Evolutionary conservation across 2,888 invertebrate species (phyloP), one percentile per base, ranked within the genome.

Genomic region (Agonopterix heracliana): DNA sequence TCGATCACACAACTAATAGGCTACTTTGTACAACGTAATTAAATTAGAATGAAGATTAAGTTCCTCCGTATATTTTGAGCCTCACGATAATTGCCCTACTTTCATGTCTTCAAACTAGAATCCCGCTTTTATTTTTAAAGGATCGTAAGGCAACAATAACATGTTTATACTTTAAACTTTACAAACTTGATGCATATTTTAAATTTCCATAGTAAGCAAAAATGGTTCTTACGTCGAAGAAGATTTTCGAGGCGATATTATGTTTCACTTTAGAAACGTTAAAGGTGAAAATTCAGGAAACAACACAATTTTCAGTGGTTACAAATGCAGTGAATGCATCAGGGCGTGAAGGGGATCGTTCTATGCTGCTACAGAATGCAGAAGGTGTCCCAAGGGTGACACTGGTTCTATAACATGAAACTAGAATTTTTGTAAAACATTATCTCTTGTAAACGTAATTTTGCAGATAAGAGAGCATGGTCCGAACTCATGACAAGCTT

Each of bases 31-130:
- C 26, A 26, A 26, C 26, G 26, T 72, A 71, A 75, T 74, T 72
- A 63, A 74, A 73, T 74, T 70, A 66, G 60, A 51, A 58, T 55
- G 67, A 61, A 66, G 69, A 74, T 77, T 71, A 74, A 62, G 63
- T 71, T 63, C 58, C 61, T 66, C 61, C 60, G 64, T 59, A 59
- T 62, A 52, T 54, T 55, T 63, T 60, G 57, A 59, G 60, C 55
- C 62, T 56, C 63, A 38, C 46, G 62, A 61, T 61, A 59, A 58
- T 46, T 55, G 59, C 61, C 67, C 65, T 60, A 54, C 47, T 52
- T 50, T 48, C 14, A n/a, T 35, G 34, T 8, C 38, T 13, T 40
- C 14, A 12, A 38, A 44, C 46, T 49, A 38, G 46, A 46, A 46
- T 41, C 35, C 9, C 35, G 41, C 35, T 41, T 41, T 47, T 41